A percentile compares a stretch with the other conserved stretches of the same genome.
These are phyloP conservation scores for Neogale vison DNA, from an alignment of 2,113 vertebrate species.

Conservation along the genomic window DNA sequence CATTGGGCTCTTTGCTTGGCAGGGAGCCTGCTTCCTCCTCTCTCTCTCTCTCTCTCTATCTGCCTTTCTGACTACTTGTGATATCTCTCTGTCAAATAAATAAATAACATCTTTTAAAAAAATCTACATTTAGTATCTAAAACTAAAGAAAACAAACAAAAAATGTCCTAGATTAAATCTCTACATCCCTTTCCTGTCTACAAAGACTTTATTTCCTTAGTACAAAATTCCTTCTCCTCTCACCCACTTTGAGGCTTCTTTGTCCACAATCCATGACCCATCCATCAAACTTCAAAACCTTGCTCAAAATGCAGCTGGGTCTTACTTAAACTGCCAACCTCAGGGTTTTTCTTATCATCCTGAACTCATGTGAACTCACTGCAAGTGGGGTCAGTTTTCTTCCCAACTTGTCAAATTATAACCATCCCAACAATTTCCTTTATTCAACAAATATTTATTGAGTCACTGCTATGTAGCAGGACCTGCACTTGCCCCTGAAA, in stretches of 20 bases:
- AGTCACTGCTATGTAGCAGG: neutral
- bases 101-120: too few species aligned
- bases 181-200: neutral
- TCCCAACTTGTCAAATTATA: neutral
- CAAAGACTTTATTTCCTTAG: neutral
- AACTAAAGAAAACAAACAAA: neutral
- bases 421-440: neutral
- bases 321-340: neutral
- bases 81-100: too few species aligned
- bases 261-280: neutral
- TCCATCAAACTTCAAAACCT: neutral
- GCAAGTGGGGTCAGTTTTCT: neutral
- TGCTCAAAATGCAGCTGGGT: neutral
- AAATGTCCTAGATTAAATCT: neutral
- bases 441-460: neutral
- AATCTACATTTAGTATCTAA: too few species aligned
- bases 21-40: too few species aligned
- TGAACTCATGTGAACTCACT: neutral
- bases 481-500: neutral
- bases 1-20: too few species aligned
- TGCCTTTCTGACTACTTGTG: too few species aligned
- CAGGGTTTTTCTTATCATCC: neutral
- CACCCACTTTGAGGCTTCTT: neutral
- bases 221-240: neutral
- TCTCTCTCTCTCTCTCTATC: too few species aligned